A percentile compares a stretch with the other conserved stretches of the same genome.
Conservation (phyloP, 92 coral and sea anemone species). For the Metridium senile region DNA sequence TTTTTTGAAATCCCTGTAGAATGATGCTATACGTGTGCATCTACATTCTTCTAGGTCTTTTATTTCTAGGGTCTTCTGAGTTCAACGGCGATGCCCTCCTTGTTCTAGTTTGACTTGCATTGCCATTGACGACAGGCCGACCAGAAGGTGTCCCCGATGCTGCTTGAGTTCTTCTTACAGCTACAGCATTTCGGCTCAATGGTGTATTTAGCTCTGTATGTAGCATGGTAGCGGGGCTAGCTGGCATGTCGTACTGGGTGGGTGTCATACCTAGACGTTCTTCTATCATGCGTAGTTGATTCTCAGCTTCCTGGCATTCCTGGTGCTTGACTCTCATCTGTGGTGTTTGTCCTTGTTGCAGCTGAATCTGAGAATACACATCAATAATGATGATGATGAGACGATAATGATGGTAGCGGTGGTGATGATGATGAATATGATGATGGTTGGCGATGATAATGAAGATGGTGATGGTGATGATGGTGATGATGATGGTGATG, state of each 20-base stretch:
- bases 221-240: slow-evolving; percentile 97
- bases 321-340: slow-evolving; percentile 92
- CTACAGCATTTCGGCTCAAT: slow-evolving; percentile 63
- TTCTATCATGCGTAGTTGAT: slow-evolving; percentile 90
- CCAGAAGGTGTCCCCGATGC: slow-evolving; percentile 46
- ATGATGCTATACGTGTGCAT: too few species aligned
- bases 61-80: slow-evolving; percentile 70
- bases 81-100: slow-evolving; percentile 66
- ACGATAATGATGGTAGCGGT: neutral
- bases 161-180: slow-evolving; percentile 61
- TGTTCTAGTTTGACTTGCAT: slow-evolving; percentile 31
- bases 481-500: too few species aligned
- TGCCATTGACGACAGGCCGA: slow-evolving; percentile 65
- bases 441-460: too few species aligned
- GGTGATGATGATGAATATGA: too few species aligned
- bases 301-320: slow-evolving; percentile 98
- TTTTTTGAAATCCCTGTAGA: too few species aligned
- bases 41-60: slow-evolving; percentile 62
- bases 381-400: neutral
- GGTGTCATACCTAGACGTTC: slow-evolving; percentile 99
- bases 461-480: too few species aligned
- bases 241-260: slow-evolving; percentile 97
- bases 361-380: slow-evolving; percentile 58
- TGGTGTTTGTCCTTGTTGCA: slow-evolving; percentile 89
- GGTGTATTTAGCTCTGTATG: slow-evolving; percentile 87